Evolutionary conservation across 1,140 invertebrate genomes (phyloP).

Genomic region (Zaprionus tsacasi): DNA sequence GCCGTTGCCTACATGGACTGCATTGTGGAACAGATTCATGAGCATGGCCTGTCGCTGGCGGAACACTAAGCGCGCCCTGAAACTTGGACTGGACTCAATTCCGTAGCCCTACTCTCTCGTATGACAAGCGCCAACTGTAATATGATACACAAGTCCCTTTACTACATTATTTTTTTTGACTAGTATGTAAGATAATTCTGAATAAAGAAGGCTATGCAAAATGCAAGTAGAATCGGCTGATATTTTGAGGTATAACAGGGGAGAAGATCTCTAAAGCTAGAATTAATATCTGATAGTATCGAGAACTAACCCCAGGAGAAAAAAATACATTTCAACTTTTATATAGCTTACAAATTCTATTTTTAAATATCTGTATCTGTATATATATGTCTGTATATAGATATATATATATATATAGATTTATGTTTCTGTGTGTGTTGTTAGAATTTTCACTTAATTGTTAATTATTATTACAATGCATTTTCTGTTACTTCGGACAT

Average conservation of each 20-base stretch:
- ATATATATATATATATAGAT: not conserved
- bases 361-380: conserved; percentile 23
- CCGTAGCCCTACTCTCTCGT: not conserved
- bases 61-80: conserved; percentile 26
- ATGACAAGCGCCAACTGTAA: conserved; percentile 44
- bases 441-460: conserved; percentile 9
- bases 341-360: conserved; percentile 42
- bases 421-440: not conserved
- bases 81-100: not conserved
- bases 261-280: not conserved
- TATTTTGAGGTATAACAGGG: not conserved
- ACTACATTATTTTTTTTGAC: conserved; percentile 15
- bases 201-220: conserved; percentile 7
- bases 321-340: conserved; percentile 3
- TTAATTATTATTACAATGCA: conserved; percentile 38
- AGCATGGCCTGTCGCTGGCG: conserved; percentile 54
- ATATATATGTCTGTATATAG: conserved; percentile 3
- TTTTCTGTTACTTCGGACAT: conserved; percentile 1
- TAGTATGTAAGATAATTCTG: not conserved
- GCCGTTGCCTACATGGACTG: conserved; percentile 52
- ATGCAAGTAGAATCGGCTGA: not conserved
- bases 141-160: conserved; percentile 6
- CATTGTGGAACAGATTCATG: conserved; percentile 60
- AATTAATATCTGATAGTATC: not conserved
- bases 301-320: not conserved